Base-by-base conservation (phyloP, 1,140 invertebrate genomes). In the Hyphantria cunea region DNA sequence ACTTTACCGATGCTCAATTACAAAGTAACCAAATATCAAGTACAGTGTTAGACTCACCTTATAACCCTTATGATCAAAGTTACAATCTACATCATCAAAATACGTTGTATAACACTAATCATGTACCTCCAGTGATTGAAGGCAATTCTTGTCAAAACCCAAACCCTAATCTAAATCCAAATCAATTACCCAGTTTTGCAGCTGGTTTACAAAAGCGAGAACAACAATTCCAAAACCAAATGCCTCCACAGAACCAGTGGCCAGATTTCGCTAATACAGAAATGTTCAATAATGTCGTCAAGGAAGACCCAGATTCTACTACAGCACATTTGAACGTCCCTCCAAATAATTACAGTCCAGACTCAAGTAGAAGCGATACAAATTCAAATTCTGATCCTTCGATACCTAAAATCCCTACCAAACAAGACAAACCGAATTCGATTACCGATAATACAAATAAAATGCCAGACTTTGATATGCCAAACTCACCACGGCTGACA, bases 21-120 rank as follows among this genome's bases (percentile, higher is more conserved):
- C 95, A 96, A 85, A 96, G 95, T 74, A 95, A 95, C 77, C 94
- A 96, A 88, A 95, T 96, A 50, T 95, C 95, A 39, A 96, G 95
- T 51, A 96, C 95, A 0, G 95, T 96, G 3, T 80, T 95, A 61
- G 95, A 96, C 78, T 95, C 95, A 65, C 95, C 95, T 34, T 93
- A 93, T 52, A 91, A 91, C 70, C 58, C 90, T 5, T 91, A 91
- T 47, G 90, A 92, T 41, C 89, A 91, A 72, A 88, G 74, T 60
- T 91, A 90, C 68, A 90, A 86, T 68, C 63, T 92, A 9, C 90
- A 92, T 68, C 89, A 91, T 65, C 90, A 91, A 70, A 89, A 83
- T 62, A 63, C 79, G 15, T 52, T 91, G n/a, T 92, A 90, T 48
- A 82, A 85, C 55, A 72, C 79, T 3, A 84, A 86, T 55, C 80